phyloP scores from a whole-genome alignment of 2,888 invertebrate genomes.

The Leptopilina syphax region DNA sequence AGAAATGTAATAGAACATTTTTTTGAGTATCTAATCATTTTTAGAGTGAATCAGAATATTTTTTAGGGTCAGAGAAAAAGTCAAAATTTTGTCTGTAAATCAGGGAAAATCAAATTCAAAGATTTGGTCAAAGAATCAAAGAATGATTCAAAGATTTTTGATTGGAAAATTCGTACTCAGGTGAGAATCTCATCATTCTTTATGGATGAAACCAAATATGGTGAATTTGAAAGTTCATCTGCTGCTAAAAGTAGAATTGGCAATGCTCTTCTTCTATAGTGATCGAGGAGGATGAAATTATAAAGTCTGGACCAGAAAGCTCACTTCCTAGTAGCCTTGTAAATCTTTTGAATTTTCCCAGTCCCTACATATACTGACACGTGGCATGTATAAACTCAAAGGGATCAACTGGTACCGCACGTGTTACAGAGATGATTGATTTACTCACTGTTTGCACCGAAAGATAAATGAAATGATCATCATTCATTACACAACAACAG shows the following conservation, averaged over 20 bases:
- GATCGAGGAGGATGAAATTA: constrained; percentile 6
- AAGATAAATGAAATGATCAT: constrained; percentile 9
- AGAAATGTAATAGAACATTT: no score
- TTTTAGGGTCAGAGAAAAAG: no score
- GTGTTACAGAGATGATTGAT: constrained; percentile 13
- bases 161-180: no score
- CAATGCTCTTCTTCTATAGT: constrained; percentile 22
- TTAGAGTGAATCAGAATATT: no score
- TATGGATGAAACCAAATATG: neutral
- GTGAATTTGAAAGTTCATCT: constrained; percentile 16
- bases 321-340: constrained; percentile 34
- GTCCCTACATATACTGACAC: constrained; percentile 18
- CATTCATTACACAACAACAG: constrained; percentile 18
- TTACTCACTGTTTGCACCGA: constrained; percentile 32
- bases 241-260: constrained; percentile 32
- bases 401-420: constrained; percentile 18
- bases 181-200: neutral
- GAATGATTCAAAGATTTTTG: no score
- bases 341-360: constrained; percentile 26
- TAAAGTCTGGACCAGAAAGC: constrained; percentile 18
- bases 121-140: no score
- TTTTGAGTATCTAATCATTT: no score
- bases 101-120: no score
- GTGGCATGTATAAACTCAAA: constrained; percentile 30
- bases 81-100: no score